Conservation (phyloP, 2,888 invertebrate genomes). For the Conomelus anceps region DNA sequence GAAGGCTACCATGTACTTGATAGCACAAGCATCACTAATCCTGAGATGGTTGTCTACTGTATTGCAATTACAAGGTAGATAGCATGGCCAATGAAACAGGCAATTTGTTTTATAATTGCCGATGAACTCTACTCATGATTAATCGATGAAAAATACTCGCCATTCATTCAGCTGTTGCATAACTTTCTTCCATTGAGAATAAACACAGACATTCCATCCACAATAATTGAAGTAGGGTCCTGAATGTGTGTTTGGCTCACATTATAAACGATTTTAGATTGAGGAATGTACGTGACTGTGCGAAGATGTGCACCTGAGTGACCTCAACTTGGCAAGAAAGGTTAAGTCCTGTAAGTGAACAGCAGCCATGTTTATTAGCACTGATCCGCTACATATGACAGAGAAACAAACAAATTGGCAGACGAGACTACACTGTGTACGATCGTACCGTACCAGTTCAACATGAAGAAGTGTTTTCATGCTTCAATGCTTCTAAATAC, state of each 20-base stretch:
- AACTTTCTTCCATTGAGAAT: not conserved
- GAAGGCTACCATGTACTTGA: too few species aligned
- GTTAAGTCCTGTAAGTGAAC: not conserved
- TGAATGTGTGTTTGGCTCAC: not conserved
- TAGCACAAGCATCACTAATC: too few species aligned
- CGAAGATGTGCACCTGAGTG: not conserved
- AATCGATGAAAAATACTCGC: too few species aligned
- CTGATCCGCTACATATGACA: not conserved
- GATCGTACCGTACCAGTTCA: not conserved
- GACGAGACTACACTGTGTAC: not conserved
- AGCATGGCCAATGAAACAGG: too few species aligned
- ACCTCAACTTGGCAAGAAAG: not conserved
- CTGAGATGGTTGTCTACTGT: too few species aligned
- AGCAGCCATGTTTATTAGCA: not conserved
- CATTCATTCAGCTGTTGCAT: not conserved
- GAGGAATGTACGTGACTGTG: not conserved
- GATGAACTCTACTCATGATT: too few species aligned
- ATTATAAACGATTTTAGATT: not conserved
- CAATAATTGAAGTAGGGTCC: not conserved
- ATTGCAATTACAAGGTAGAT: too few species aligned
- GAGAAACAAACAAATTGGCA: not conserved
- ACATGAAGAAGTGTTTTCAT: not conserved
- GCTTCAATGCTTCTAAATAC: not conserved
- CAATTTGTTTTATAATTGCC: too few species aligned
- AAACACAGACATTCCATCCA: not conserved